phyloP scores from a whole-genome alignment of 2,797 vertebrate genomes.

The Alosa sapidissima region DNA sequence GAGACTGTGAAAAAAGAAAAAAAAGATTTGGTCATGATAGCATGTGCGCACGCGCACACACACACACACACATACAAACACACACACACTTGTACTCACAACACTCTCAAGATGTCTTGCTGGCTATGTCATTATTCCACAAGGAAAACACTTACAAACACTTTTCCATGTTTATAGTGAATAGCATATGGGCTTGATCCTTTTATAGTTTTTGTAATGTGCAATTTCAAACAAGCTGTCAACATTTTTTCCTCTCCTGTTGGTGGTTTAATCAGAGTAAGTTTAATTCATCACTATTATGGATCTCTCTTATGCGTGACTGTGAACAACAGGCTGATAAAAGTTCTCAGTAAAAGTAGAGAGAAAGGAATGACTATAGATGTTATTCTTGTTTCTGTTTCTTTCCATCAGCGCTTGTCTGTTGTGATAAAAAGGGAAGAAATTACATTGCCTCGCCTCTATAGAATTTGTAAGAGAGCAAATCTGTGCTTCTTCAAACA shows the following conservation, averaged over 20 bases:
- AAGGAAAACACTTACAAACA: conserved; percentile 65
- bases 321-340: conserved; percentile 46
- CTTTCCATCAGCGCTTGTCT: neutral
- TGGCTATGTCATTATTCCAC: conserved; percentile 56
- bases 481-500: conserved; percentile 21
- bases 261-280: conserved; percentile 59
- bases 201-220: conserved; percentile 62
- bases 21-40: neutral
- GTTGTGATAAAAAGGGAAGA: neutral
- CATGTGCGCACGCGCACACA: neutral
- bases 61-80: neutral
- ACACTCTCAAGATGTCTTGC: conserved; percentile 48
- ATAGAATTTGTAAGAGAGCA: conserved; percentile 49
- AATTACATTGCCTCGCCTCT: neutral
- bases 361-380: neutral
- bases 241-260: conserved; percentile 51
- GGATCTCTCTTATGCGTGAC: conserved; percentile 53
- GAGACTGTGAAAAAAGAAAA: neutral
- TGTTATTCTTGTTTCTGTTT: neutral
- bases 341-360: neutral
- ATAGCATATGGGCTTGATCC: conserved; percentile 67
- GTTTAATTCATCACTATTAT: conserved; percentile 63
- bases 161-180: conserved; percentile 59
- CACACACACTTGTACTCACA: conserved; percentile 25
- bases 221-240: conserved; percentile 65